A percentile compares a stretch with the other conserved stretches of the same genome.
Conservation (phyloP, 1,140 invertebrate genomes). For the Apis cerana region DNA sequence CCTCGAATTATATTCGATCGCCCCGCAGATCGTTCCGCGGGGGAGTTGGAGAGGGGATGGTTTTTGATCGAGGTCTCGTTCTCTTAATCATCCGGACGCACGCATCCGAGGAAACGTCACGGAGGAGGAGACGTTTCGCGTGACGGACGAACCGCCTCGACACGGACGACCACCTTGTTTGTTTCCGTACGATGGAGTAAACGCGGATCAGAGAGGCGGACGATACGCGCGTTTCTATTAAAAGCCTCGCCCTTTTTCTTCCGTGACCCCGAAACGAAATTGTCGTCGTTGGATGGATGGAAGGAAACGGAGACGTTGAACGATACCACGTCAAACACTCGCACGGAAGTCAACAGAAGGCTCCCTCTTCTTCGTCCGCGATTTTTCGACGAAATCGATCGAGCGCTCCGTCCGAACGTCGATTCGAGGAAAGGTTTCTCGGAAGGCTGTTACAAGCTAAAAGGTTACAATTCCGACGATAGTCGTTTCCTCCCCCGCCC, state of each 20-base stretch:
- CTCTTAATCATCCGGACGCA: conserved; percentile 36
- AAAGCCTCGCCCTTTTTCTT: conserved; percentile 2
- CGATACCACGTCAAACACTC: conserved; percentile 13
- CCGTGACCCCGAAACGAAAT: conserved; percentile 24
- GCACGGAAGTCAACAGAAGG: background rate
- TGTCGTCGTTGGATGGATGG: background rate
- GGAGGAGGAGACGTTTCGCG: conserved; percentile 34
- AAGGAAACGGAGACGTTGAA: background rate
- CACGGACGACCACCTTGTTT: background rate
- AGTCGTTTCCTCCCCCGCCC: conserved; percentile 5
- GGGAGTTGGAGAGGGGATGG: background rate
- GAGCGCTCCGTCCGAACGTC: conserved; percentile 35
- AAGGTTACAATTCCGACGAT: conserved; percentile 64
- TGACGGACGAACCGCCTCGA: conserved; percentile 9
- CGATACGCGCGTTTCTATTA: conserved; percentile 25
- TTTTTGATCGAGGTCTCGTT: conserved; percentile 12
- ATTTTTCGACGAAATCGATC: conserved; percentile 48
- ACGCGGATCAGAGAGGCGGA: conserved; percentile 8
- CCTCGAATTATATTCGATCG: conserved; percentile 63
- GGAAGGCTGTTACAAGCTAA: conserved; percentile 48
- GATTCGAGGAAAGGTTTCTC: conserved; percentile 39
- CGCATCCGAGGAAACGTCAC: background rate
- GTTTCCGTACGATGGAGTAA: conserved; percentile 11
- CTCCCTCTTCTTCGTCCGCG: conserved; percentile 54
- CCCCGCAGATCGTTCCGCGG: conserved; percentile 20